phyloP scores from a whole-genome alignment of 2,797 vertebrate genomes.

The Gobio occitaniae region DNA sequence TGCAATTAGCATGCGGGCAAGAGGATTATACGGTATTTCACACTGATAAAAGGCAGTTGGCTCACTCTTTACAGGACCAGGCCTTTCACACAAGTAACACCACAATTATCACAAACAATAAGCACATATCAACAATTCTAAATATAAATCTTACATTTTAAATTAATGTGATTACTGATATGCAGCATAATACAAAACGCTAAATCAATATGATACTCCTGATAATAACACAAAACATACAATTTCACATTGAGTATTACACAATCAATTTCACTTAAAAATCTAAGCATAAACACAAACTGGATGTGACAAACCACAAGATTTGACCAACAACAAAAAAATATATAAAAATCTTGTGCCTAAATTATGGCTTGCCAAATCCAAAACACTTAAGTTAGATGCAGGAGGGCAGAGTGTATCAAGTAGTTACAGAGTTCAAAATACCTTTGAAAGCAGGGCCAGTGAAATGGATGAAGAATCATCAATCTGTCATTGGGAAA shows the following conservation, averaged over 20 bases:
- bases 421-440: constrained; percentile 57
- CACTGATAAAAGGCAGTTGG: constrained; percentile 71
- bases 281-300: neutral
- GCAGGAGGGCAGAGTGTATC: constrained; percentile 37
- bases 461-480: constrained; percentile 89
- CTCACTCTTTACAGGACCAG: constrained; percentile 84
- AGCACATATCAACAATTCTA: neutral
- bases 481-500: constrained; percentile 91
- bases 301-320: constrained; percentile 31
- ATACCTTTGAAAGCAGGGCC: constrained; percentile 96
- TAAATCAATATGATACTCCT: neutral
- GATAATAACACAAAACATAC: neutral
- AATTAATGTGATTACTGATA: neutral
- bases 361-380: constrained; percentile 5
- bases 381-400: neutral
- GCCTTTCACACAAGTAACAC: constrained; percentile 55
- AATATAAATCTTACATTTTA: neutral
- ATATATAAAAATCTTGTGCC: neutral
- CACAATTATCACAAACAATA: neutral
- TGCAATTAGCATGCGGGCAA: constrained; percentile 67
- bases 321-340: constrained; percentile 12
- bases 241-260: neutral
- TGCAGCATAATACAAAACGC: neutral
- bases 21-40: constrained; percentile 74
- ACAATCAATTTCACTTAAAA: neutral